Evolutionary conservation across 2,888 invertebrate species (phyloP).

Genomic region (Lasioglossum villosulum): DNA sequence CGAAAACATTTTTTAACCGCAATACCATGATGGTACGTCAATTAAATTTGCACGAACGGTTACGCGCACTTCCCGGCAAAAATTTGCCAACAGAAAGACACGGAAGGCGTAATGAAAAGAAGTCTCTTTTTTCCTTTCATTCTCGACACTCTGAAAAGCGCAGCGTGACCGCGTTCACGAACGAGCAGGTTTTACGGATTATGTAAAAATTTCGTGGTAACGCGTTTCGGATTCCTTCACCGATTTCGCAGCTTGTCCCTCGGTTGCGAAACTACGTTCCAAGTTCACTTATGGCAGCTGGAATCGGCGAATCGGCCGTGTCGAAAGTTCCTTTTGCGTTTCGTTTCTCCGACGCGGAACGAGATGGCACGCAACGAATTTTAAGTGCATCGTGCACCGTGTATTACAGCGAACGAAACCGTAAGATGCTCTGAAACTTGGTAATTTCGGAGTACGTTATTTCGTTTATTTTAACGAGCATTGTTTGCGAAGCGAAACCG

Average conservation of each 20-base stretch:
- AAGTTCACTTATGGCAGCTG: constrained; percentile 17
- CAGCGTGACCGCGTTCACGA: not conserved
- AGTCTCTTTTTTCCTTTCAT: not conserved
- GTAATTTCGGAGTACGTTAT: not conserved
- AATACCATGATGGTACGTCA: not conserved
- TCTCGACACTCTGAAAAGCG: not conserved
- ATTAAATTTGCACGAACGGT: not conserved
- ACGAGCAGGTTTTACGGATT: constrained; percentile 17
- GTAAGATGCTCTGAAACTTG: not conserved
- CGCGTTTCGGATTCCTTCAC: constrained; percentile 11
- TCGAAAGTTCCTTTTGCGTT: constrained; percentile 11
- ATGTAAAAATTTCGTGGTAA: constrained; percentile 22
- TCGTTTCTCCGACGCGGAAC: not conserved
- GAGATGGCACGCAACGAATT: not conserved
- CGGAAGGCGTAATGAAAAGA: not conserved
- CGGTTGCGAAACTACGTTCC: constrained; percentile 9
- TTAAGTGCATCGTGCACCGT: not conserved
- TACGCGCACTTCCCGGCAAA: not conserved
- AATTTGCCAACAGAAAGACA: not conserved
- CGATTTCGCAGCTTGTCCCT: constrained; percentile 5
- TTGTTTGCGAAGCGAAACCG: not conserved
- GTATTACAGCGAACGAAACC: not conserved
- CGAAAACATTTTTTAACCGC: no score
- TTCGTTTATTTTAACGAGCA: not conserved
- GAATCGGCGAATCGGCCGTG: constrained; percentile 12